Evolutionary conservation across 2,797 vertebrate genomes (phyloP).

Genomic region (Lutra lutra): DNA sequence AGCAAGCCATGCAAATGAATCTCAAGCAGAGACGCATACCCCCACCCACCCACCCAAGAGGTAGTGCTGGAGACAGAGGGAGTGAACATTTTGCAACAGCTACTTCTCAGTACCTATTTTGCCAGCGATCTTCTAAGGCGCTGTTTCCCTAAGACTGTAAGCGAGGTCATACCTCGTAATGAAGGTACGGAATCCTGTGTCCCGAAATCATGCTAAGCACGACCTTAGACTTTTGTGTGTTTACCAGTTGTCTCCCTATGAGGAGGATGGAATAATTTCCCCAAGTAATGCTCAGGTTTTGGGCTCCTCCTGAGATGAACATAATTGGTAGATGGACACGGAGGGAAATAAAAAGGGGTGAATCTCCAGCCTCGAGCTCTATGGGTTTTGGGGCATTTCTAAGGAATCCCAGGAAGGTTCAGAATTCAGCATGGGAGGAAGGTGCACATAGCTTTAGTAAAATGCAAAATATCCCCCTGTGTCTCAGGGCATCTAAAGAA

Average conservation of each 20-base stretch:
- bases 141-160: background rate
- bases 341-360: too few relatives aligned
- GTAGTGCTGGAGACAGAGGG: background rate
- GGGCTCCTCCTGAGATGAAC: background rate
- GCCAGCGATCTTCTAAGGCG: background rate
- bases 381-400: background rate
- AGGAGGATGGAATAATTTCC: background rate
- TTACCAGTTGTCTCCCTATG: too few relatives aligned
- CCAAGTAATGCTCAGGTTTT: rapidly evolving
- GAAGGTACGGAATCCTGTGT: too few relatives aligned
- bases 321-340: rapidly evolving
- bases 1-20: rapidly evolving
- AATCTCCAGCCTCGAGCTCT: background rate
- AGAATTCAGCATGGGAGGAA: background rate
- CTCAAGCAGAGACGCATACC: background rate
- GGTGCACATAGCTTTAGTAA: too few relatives aligned
- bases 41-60: background rate
- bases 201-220: background rate
- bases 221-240: background rate
- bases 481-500: background rate
- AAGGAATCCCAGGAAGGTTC: background rate
- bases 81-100: rapidly evolving
- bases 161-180: background rate
- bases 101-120: background rate
- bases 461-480: background rate